Evolutionary conservation across 1,140 invertebrate genomes (phyloP).

Genomic region (Papilio dardanus): DNA sequence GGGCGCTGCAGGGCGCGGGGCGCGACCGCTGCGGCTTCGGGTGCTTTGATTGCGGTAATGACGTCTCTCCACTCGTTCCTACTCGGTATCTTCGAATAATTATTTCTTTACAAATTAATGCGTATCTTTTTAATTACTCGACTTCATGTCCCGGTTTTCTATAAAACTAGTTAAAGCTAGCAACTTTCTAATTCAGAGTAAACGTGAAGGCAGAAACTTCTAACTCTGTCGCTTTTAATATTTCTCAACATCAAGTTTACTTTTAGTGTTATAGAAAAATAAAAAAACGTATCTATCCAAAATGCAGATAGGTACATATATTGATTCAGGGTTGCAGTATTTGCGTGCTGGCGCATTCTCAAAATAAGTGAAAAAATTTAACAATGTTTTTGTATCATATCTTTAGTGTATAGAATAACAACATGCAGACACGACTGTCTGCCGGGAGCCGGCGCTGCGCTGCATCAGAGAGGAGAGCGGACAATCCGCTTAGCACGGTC

Average conservation of each 20-base stretch:
- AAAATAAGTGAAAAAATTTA: neutral
- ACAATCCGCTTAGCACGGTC: constrained; percentile 80
- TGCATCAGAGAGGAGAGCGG: constrained; percentile 63
- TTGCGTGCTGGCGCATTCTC: neutral
- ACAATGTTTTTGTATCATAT: neutral
- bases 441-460: constrained; percentile 40
- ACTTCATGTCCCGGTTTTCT: constrained; percentile 39
- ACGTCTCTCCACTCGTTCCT: constrained; percentile 70
- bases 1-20: constrained; percentile 47
- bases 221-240: neutral
- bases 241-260: neutral
- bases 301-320: neutral
- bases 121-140: constrained; percentile 67
- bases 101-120: constrained; percentile 74
- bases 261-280: neutral
- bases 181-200: neutral
- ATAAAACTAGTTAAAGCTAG: constrained; percentile 22
- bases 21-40: constrained; percentile 63
- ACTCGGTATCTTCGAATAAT: constrained; percentile 74
- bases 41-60: constrained; percentile 81
- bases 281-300: neutral
- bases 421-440: constrained; percentile 21
- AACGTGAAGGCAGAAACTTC: neutral
- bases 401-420: constrained; percentile 22
- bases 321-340: neutral